Percentiles rank a stretch among this genome's conserved stretches.
Evolutionary conservation across 2,888 invertebrate species (phyloP).

Genomic region (Serripes groenlandicus): DNA sequence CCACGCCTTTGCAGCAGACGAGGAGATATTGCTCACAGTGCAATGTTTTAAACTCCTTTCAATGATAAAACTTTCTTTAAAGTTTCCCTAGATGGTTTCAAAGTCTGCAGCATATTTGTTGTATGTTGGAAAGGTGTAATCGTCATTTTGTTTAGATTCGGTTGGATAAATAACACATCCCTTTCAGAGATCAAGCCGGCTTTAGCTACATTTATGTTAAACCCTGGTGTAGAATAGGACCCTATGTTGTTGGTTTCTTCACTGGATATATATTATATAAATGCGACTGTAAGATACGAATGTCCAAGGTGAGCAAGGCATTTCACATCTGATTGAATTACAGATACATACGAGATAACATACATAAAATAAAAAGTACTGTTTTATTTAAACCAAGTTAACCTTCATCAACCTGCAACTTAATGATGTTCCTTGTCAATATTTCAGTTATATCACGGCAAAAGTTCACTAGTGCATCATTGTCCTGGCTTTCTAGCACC

Average conservation of each 20-base stretch:
- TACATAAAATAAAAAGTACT: too few species aligned
- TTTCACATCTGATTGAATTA: too few species aligned
- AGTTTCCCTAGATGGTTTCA: background rate
- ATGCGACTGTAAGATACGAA: background rate
- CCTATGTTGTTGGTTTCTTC: slow-evolving; percentile 17
- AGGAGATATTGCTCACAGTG: background rate
- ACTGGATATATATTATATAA: slow-evolving; percentile 18
- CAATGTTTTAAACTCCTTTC: background rate
- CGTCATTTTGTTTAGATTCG: background rate
- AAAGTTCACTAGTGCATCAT: too few species aligned
- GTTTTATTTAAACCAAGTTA: too few species aligned
- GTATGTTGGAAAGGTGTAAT: background rate
- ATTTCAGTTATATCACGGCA: too few species aligned
- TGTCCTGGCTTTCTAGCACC: too few species aligned
- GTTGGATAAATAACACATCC: background rate
- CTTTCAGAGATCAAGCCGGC: background rate
- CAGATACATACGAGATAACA: too few species aligned
- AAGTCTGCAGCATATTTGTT: background rate
- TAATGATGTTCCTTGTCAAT: too few species aligned
- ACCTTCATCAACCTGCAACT: too few species aligned
- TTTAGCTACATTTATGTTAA: slow-evolving; percentile 21
- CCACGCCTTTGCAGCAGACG: too few species aligned
- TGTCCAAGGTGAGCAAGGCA: slow-evolving; percentile 3
- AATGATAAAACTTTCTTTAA: background rate
- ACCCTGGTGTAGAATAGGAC: slow-evolving; percentile 16